phyloP scores from a whole-genome alignment of 2,888 invertebrate genomes.

The Conistra vaccinii region DNA sequence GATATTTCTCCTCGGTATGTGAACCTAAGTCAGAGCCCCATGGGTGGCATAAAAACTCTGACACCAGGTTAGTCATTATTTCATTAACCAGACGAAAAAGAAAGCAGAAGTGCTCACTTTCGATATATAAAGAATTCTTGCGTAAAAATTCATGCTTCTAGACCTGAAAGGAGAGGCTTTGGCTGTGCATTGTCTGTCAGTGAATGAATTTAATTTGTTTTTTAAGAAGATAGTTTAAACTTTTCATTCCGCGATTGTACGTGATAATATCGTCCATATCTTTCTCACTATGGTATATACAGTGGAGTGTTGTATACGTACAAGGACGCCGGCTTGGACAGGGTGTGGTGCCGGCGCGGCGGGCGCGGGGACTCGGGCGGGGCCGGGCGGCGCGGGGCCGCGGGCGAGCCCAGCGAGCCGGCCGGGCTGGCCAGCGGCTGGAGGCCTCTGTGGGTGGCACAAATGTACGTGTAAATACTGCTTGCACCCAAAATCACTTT shows the following conservation, averaged over 20 bases:
- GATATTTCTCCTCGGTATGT: too few species aligned
- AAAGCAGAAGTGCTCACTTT: too few species aligned
- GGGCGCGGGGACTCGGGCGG: slow-evolving; percentile 84
- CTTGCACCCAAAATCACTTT: neutral
- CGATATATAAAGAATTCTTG: too few species aligned
- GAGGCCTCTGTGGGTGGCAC: slow-evolving; percentile 75
- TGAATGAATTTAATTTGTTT: neutral
- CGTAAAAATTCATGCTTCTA: too few species aligned
- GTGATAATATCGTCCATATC: neutral
- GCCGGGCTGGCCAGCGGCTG: slow-evolving; percentile 71
- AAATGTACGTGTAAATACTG: too few species aligned
- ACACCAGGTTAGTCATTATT: too few species aligned
- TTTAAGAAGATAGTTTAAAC: neutral
- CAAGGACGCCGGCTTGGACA: slow-evolving; percentile 83
- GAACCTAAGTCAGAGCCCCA: too few species aligned
- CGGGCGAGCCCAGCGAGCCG: slow-evolving; percentile 73
- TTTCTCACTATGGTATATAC: slow-evolving; percentile 48
- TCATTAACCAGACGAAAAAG: too few species aligned
- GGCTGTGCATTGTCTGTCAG: neutral
- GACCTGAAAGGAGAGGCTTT: neutral
- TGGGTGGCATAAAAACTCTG: too few species aligned
- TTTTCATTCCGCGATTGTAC: slow-evolving; percentile 6
- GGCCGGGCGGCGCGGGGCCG: slow-evolving; percentile 73
- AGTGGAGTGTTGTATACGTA: slow-evolving; percentile 77
- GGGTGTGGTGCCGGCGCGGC: slow-evolving; percentile 78